A percentile compares a stretch with the other conserved stretches of the same genome.
phyloP scores from a whole-genome alignment of 2,113 vertebrate species.

The Salvelinus sp. region DNA sequence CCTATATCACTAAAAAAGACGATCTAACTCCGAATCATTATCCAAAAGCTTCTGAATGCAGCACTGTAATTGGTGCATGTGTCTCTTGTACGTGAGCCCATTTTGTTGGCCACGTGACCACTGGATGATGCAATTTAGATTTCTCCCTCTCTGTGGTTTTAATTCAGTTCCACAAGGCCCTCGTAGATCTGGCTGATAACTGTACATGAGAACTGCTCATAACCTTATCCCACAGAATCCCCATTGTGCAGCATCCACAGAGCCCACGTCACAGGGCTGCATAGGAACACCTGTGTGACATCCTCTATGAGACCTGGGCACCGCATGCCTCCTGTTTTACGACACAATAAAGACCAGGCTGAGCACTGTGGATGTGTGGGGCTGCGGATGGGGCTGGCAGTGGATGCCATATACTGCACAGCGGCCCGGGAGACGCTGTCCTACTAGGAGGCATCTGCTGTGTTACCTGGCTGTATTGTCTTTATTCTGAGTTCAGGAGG shows the following conservation, averaged over 20 bases:
- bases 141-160: not conserved
- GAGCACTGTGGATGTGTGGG: not conserved
- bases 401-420: not conserved
- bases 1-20: conserved; percentile 14
- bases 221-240: not conserved
- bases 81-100: not conserved
- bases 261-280: not conserved
- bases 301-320: conserved; percentile 2
- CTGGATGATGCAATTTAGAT: not conserved
- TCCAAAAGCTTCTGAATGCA: conserved; percentile 10
- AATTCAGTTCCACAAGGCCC: not conserved
- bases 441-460: conserved; percentile 29
- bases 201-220: not conserved
- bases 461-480: conserved; percentile 15
- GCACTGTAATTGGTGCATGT: not conserved
- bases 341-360: conserved; percentile 9
- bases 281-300: conserved; percentile 1
- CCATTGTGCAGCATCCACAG: not conserved
- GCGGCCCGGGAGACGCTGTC: conserved; percentile 12
- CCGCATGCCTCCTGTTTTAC: conserved; percentile 1
- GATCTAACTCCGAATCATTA: conserved; percentile 24
- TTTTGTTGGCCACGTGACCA: not conserved
- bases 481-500: conserved; percentile 18
- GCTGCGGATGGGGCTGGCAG: not conserved
- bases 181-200: too few species aligned